Base-by-base conservation (phyloP, 2,113 vertebrate species). In the Pseudopodoces humilis region DNA sequence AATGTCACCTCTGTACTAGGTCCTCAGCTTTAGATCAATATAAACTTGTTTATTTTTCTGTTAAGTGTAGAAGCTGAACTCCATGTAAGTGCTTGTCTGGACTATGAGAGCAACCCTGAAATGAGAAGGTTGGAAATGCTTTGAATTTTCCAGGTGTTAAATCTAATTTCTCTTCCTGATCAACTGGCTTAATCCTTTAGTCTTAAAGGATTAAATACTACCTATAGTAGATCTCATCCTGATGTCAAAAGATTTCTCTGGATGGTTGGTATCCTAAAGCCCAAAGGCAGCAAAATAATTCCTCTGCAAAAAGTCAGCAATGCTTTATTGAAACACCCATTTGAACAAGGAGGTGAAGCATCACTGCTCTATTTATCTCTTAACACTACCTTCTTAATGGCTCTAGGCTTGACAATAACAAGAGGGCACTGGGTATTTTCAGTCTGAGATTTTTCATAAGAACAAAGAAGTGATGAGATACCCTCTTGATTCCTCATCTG, bases 171-270 rank as follows among this genome's bases (percentile, higher is more conserved):
- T 96, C 74, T 96, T 97, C 86, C 84, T 94, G 89, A 95, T 96
- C 95, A 96, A 77, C 90, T 78, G 80, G 53, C 24, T 95, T 94
- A 94, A 92, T 89, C 78, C 63, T 85, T 96, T 85, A 95, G 90
- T 63, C 82, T 97, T 96, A 97, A 96, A 90, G 94, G 95, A 96
- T 97, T 97, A 97, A 94, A 91, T 87, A 83, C 83, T 96, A 94
- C 93, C 96, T 90, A 81, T 83, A 81, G 92, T 23, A 94, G 97
- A 87, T 94, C 92, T 97, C 86, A 95, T 84, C 76, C 94, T 35
- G 83, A 96, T 96, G 89, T 95, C 81, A 96, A 96, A 97, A 97
- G 95, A 94, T 97, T 97, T 97, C 92, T 97, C 87, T 43, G 52
- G 92, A 95, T 90, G 94, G 70, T 88, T 96, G 87, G 35, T 88